Conservation (phyloP, 2,797 vertebrate genomes). For the Peromyscus eremicus region DNA sequence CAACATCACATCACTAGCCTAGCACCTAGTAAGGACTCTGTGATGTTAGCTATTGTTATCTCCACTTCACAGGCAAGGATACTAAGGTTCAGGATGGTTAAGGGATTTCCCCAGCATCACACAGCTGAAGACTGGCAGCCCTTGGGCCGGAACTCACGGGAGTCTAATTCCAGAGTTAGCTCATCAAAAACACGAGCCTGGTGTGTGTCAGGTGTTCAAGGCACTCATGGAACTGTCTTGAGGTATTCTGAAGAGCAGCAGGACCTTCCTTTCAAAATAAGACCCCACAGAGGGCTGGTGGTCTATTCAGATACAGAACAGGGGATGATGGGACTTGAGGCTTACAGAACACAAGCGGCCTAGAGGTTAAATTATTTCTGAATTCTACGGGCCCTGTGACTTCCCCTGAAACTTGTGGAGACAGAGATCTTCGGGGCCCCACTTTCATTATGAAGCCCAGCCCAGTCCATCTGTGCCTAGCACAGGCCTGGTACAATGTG, state of each 20-base stretch:
- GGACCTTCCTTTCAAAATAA: conserved; percentile 48
- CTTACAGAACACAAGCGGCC: not conserved
- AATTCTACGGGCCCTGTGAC: not conserved
- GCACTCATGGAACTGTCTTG: not conserved
- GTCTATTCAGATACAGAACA: conserved; percentile 42
- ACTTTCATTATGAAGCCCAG: conserved; percentile 51
- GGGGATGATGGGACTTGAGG: conserved; percentile 24
- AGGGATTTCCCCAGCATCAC: conserved; percentile 22
- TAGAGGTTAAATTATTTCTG: conserved; percentile 21
- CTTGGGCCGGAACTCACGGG: not conserved
- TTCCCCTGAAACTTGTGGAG: not conserved
- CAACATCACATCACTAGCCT: not conserved
- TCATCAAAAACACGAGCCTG: not conserved
- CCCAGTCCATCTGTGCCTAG: not conserved
- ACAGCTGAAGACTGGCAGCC: conserved; percentile 32
- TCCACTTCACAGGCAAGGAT: conserved; percentile 37
- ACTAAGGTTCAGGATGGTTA: conserved; percentile 41
- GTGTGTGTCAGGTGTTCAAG: conserved; percentile 6
- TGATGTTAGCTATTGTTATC: conserved; percentile 5
- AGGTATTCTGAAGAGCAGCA: conserved; percentile 34
- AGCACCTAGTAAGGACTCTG: conserved; percentile 6
- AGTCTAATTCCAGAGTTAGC: conserved; percentile 55
- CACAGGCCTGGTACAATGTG: not conserved
- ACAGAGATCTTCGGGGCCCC: not conserved
- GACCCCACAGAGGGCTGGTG: not conserved